A percentile compares a stretch with the other conserved stretches of the same genome.
phyloP scores from a whole-genome alignment of 2,888 invertebrate species.

The Noctua pronuba region DNA sequence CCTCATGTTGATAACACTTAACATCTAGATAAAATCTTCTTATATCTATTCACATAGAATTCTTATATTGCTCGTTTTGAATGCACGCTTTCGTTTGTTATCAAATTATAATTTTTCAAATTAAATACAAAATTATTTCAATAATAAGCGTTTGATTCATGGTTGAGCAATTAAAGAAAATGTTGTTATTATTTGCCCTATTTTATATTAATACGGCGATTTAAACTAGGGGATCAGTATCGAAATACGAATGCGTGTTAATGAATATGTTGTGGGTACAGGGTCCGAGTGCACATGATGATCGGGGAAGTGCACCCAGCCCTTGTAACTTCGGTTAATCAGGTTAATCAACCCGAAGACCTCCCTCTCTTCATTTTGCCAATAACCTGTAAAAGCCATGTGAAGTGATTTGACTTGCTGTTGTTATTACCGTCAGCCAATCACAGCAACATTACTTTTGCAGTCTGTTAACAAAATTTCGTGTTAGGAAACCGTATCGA shows the following conservation, averaged over 20 bases:
- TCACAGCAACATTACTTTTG: neutral
- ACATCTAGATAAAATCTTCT: slow-evolving; percentile 11
- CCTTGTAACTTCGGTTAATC: neutral
- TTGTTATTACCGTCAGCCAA: neutral
- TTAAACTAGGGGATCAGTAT: slow-evolving; percentile 55
- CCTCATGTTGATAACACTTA: slow-evolving; percentile 24
- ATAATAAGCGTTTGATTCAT: slow-evolving; percentile 25
- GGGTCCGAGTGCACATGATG: neutral
- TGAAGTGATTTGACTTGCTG: neutral
- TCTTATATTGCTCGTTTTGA: slow-evolving; percentile 48
- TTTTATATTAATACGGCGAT: slow-evolving; percentile 13
- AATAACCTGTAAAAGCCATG: neutral
- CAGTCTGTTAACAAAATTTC: neutral
- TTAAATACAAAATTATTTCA: slow-evolving; percentile 37
- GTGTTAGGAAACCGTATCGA: neutral
- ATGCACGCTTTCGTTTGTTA: slow-evolving; percentile 44
- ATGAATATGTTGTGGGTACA: slow-evolving; percentile 11
- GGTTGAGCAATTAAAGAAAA: neutral
- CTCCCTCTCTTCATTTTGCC: neutral
- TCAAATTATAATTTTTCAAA: slow-evolving; percentile 36
- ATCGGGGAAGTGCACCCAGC: neutral
- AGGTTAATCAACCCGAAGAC: neutral
- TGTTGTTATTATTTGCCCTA: slow-evolving; percentile 2
- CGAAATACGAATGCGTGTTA: slow-evolving; percentile 53
- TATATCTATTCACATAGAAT: slow-evolving; percentile 40